These are phyloP conservation scores for Falco cherrug DNA, from an alignment of 2,797 vertebrate genomes.

Conservation along the genomic window DNA sequence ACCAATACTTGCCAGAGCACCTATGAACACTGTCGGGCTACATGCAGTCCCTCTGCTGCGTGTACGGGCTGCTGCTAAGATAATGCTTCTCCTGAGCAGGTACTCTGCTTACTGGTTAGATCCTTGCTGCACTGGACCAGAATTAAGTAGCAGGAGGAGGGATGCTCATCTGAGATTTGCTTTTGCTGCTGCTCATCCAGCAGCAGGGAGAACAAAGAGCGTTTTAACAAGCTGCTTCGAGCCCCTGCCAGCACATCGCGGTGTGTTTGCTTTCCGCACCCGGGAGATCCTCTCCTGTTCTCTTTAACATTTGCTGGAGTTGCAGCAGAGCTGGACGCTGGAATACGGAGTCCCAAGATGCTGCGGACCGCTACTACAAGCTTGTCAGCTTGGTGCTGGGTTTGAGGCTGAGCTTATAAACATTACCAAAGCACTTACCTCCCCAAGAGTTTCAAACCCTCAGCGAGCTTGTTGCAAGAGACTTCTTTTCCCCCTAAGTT, in stretches of 20 bases:
- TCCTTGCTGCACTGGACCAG: neutral
- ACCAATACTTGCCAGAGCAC: neutral
- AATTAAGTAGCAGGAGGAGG: neutral
- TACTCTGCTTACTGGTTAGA: too few relatives aligned
- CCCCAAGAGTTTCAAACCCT: neutral
- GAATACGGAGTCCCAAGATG: neutral
- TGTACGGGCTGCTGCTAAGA: neutral
- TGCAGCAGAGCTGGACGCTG: neutral
- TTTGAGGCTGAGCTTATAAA: neutral
- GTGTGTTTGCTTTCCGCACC: neutral
- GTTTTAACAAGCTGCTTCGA: neutral
- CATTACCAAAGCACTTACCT: neutral
- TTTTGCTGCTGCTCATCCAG: neutral
- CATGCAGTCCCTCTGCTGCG: rapidly evolving
- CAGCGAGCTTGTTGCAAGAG: neutral
- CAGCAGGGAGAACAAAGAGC: neutral
- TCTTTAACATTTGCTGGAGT: neutral
- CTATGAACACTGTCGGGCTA: neutral
- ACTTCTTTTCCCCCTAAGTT: neutral
- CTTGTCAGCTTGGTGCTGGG: neutral
- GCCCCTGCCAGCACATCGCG: neutral
- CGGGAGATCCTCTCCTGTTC: neutral
- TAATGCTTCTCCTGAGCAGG: neutral
- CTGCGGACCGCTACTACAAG: rapidly evolving
- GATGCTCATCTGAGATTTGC: neutral